Conservation (phyloP, 2,797 vertebrate species). For the Adrianichthys oophorus region DNA sequence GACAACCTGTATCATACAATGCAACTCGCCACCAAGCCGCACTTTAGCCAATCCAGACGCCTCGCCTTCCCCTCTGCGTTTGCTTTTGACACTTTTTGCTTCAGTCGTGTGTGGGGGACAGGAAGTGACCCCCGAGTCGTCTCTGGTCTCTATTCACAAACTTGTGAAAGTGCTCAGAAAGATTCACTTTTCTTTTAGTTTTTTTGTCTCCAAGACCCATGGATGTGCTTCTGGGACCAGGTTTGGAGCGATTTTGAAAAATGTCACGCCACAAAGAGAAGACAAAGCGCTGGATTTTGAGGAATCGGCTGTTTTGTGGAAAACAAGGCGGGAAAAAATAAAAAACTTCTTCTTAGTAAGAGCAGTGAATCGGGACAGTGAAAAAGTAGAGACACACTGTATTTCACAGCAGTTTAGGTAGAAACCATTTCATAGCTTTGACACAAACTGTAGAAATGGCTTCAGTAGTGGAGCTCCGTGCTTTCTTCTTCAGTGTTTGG, state of each 20-base stretch:
- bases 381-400: conserved; percentile 32
- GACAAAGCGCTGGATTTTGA: conserved; percentile 6
- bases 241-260: background rate
- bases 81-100: conserved; percentile 3
- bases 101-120: no score
- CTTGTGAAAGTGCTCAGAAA: conserved; percentile 38
- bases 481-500: no score
- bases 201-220: conserved; percentile 6
- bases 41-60: conserved; percentile 69
- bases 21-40: conserved; percentile 60
- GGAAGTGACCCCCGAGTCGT: no score
- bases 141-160: background rate
- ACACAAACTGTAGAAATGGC: conserved; percentile 65
- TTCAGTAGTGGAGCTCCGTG: no score
- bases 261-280: no score
- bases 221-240: conserved; percentile 39
- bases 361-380: conserved; percentile 3
- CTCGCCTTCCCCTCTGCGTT: conserved; percentile 34
- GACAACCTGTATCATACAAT: conserved; percentile 65
- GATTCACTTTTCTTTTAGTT: background rate
- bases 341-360: background rate
- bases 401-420: conserved; percentile 21
- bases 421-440: conserved; percentile 23
- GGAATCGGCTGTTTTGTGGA: conserved; percentile 4
- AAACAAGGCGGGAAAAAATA: no score